These are phyloP conservation scores for Hymenochirus boettgeri DNA, from an alignment of 2,113 vertebrate species.

Conservation along the genomic window DNA sequence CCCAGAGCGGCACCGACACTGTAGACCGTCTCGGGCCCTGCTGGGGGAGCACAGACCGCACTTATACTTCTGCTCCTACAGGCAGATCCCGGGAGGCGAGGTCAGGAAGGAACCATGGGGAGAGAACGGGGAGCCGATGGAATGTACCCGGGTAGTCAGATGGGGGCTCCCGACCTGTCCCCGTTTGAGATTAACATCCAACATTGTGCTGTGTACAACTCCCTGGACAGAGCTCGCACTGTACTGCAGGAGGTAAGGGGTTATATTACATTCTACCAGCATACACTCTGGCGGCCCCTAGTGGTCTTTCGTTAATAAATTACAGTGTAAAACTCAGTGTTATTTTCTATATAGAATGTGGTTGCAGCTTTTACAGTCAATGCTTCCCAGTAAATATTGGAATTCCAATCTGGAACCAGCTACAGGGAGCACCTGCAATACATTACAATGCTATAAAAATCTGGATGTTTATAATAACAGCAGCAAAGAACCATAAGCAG, in stretches of 20 bases:
- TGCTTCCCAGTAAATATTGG: no score
- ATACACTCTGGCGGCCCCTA: no score
- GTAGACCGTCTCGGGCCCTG: conserved; percentile 50
- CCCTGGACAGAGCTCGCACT: conserved; percentile 50
- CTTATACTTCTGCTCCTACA: conserved; percentile 39
- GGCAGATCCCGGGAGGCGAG: conserved; percentile 50
- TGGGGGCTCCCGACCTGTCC: not conserved
- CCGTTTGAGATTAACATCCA: conserved; percentile 22
- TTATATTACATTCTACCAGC: no score
- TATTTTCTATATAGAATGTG: no score
- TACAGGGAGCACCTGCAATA: no score
- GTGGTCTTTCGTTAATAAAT: no score
- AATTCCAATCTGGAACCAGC: no score
- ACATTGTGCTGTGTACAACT: conserved; percentile 21
- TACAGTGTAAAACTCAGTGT: no score
- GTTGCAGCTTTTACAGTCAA: no score
- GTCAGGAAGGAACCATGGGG: conserved; percentile 47
- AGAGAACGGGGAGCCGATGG: conserved; percentile 11
- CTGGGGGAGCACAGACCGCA: conserved; percentile 21
- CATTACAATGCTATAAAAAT: no score
- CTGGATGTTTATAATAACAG: no score
- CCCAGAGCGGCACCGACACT: not conserved
- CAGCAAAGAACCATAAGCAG: no score
- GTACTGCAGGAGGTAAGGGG: conserved; percentile 74
- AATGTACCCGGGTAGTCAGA: not conserved